Base-by-base conservation (phyloP, 2,797 vertebrate genomes). In the Mallotus villosus region DNA sequence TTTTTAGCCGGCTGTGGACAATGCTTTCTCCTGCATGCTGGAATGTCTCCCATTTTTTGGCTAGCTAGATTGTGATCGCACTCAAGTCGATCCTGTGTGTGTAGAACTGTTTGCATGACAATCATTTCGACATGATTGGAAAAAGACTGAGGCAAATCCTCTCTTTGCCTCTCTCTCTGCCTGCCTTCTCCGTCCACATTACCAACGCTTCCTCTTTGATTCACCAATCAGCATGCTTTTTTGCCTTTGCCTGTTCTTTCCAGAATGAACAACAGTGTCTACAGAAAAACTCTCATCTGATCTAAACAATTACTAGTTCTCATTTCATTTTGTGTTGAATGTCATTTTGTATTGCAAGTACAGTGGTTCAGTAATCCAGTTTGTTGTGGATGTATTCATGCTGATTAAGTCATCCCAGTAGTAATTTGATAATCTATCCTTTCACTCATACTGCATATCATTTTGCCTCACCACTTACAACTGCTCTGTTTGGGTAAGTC, bases 71-170 rank as follows among this genome's bases (percentile, higher is more conserved):
- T 80, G 57, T 87, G 84, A 87, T 86, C 82, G 83, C 78, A 77
- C 53, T 46, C 53, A 29, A 59, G 29, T 57, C 17, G 9, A 0
- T 21, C 14, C 49, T 58, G 49, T 75, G 79, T 89, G 86, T 88
- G 87, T 86, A 84, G 81, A 49, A 84, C 86, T 74, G 55, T 71
- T 78, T 89, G 85, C 86, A 88, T 87, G 81, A 59, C 61, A 79
- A 11, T 70, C 22, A 67, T 71, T 69, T 46, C 41, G 67, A 17
- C 58, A 29, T 67, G 19, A n/a, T 34, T 34, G n/a, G n/a, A 3
- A 9, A 8, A 63, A 65, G 25, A 51, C 2, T 70, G 76, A 85
- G 83, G 77, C 70, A 76, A 78, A 63, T 8, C 27, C 62, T 9
- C 51, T 67, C 24, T 76, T 1, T 61, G 16, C 27, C 9, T 55